These are phyloP conservation scores for Gandaritis pyraliata DNA, from an alignment of 2,888 invertebrate species.

Conservation along the genomic window DNA sequence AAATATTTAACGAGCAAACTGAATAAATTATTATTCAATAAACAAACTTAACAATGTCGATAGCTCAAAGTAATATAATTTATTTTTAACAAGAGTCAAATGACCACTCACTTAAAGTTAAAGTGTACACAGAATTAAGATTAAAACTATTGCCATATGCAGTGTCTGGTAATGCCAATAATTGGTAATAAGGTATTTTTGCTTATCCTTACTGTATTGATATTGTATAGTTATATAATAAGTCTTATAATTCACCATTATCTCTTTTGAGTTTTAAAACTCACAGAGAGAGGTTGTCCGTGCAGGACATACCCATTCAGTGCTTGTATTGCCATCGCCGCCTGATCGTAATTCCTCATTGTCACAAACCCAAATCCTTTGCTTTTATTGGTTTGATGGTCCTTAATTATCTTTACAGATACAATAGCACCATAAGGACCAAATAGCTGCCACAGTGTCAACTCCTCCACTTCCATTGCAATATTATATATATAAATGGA, in stretches of 20 bases:
- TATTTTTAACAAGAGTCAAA: conserved; percentile 79
- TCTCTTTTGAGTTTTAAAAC: conserved; percentile 84
- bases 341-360: conserved; percentile 83
- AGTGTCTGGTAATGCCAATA: conserved; percentile 67
- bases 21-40: conserved; percentile 84
- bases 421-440: conserved; percentile 85
- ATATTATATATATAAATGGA: conserved; percentile 83
- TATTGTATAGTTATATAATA: conserved; percentile 73
- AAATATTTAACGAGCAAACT: conserved; percentile 84
- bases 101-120: conserved; percentile 67
- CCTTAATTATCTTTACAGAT: conserved; percentile 83
- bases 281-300: conserved; percentile 80
- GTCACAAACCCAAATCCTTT: conserved; percentile 84
- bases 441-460: conserved; percentile 81
- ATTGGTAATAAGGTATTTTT: conserved; percentile 68
- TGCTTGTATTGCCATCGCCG: conserved; percentile 82
- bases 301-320: conserved; percentile 79
- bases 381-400: conserved; percentile 82
- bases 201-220: conserved; percentile 82
- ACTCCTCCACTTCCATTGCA: conserved; percentile 80
- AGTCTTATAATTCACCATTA: conserved; percentile 75
- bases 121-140: conserved; percentile 64
- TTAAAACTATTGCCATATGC: conserved; percentile 62
- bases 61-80: conserved; percentile 83
- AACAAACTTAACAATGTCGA: conserved; percentile 84